These are phyloP conservation scores for Petaurus breviceps DNA, from an alignment of 2,113 vertebrate genomes.

Conservation along the genomic window DNA sequence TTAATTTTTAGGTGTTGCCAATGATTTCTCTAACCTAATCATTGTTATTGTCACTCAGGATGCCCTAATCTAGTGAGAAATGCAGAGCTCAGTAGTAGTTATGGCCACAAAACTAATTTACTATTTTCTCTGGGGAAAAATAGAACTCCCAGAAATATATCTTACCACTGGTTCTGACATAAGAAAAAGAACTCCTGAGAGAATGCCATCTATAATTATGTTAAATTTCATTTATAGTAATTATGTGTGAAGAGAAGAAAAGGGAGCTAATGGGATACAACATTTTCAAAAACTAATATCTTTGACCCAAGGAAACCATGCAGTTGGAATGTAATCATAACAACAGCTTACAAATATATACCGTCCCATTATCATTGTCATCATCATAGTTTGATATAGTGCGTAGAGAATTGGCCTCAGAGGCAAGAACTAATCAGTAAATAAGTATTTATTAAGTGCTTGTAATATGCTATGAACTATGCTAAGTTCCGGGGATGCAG, in stretches of 20 bases:
- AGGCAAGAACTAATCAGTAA: background rate
- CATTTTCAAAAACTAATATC: background rate
- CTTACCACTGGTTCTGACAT: background rate
- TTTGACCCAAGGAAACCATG: background rate
- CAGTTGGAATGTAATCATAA: background rate
- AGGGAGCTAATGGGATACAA: background rate
- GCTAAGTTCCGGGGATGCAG: background rate
- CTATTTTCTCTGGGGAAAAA: background rate
- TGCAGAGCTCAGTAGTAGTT: background rate
- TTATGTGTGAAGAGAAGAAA: background rate
- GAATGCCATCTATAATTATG: background rate
- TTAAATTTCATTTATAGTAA: background rate
- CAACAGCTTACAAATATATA: background rate
- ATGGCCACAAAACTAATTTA: background rate
- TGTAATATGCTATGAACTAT: background rate
- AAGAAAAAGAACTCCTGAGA: background rate
- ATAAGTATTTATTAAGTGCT: background rate
- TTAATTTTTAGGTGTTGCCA: background rate
- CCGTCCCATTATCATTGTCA: background rate
- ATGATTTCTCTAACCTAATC: background rate
- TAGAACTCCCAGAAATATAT: background rate
- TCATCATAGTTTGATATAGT: background rate
- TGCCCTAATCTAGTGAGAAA: background rate
- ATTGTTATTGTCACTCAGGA: background rate
- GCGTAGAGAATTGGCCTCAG: background rate